Conservation (phyloP, 2,113 vertebrate genomes). For the Barbus barbus region DNA sequence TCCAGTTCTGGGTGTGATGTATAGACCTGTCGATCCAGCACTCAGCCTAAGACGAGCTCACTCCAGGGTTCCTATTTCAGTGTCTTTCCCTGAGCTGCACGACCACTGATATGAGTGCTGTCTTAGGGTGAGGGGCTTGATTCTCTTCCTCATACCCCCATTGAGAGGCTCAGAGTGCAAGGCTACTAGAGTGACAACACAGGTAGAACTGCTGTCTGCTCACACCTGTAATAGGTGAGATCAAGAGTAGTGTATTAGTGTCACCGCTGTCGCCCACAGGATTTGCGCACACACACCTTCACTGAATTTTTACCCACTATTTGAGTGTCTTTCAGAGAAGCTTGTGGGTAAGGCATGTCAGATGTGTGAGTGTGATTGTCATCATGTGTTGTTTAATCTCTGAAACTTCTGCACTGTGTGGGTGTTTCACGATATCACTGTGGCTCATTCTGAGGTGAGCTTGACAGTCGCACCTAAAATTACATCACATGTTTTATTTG, state of each 20-base stretch:
- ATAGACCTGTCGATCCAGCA: conserved; percentile 54
- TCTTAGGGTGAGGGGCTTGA: conserved; percentile 27
- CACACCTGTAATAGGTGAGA: conserved; percentile 50
- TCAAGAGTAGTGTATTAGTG: conserved; percentile 47
- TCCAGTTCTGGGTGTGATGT: conserved; percentile 44
- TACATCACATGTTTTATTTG: not conserved
- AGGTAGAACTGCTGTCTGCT: conserved; percentile 52
- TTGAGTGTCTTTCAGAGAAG: conserved; percentile 30
- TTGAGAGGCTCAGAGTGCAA: conserved; percentile 23
- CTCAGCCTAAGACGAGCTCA: conserved; percentile 54
- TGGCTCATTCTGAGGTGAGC: not conserved
- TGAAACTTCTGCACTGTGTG: conserved; percentile 32
- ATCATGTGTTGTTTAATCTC: conserved; percentile 41
- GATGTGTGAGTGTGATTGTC: conserved; percentile 42
- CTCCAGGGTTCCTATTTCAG: conserved; percentile 54
- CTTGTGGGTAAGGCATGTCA: conserved; percentile 41
- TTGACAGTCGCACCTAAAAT: conserved; percentile 15
- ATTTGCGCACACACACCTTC: conserved; percentile 17
- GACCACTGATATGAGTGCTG: conserved; percentile 32
- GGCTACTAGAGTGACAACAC: conserved; percentile 48
- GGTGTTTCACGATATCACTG: conserved; percentile 7
- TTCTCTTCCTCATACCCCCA: conserved; percentile 30
- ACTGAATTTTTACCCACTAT: conserved; percentile 26
- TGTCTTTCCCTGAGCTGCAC: conserved; percentile 46
- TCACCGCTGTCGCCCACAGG: conserved; percentile 48